Percentiles rank a stretch among this genome's conserved stretches.
Evolutionary conservation across 2,113 vertebrate species (phyloP).

Genomic region (Proteles cristata): DNA sequence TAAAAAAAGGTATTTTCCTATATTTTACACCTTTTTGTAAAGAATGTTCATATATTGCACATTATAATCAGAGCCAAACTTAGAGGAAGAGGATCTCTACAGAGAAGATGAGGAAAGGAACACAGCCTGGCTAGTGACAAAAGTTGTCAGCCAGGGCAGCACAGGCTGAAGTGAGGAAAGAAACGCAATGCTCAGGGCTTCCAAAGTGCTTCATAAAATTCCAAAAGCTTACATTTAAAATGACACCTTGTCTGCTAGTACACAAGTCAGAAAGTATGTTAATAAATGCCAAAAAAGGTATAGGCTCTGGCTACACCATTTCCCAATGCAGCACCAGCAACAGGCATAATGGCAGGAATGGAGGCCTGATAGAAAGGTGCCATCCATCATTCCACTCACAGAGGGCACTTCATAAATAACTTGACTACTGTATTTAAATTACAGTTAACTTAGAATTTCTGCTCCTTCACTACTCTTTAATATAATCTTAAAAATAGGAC

Average conservation of each 20-base stretch:
- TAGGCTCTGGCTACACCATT: not conserved
- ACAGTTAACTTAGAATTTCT: not conserved
- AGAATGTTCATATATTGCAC: not conserved
- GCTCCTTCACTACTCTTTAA: not conserved
- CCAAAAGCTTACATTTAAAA: not conserved
- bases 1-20: not conserved
- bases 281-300: not conserved
- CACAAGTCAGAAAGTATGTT: not conserved
- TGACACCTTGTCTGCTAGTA: not conserved
- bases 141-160: not conserved
- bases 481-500: constrained; percentile 7
- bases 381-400: not conserved
- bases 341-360: accelerated
- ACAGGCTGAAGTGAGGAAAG: not conserved
- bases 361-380: not conserved
- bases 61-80: not conserved
- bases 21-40: not conserved
- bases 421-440: not conserved
- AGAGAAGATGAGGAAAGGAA: no score
- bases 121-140: not conserved
- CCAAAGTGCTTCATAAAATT: not conserved
- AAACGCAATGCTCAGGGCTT: not conserved
- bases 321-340: not conserved
- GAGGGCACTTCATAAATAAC: not conserved
- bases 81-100: not conserved